Conservation (phyloP, 2,888 invertebrate genomes). For the Chromoteleia sp. region DNA sequence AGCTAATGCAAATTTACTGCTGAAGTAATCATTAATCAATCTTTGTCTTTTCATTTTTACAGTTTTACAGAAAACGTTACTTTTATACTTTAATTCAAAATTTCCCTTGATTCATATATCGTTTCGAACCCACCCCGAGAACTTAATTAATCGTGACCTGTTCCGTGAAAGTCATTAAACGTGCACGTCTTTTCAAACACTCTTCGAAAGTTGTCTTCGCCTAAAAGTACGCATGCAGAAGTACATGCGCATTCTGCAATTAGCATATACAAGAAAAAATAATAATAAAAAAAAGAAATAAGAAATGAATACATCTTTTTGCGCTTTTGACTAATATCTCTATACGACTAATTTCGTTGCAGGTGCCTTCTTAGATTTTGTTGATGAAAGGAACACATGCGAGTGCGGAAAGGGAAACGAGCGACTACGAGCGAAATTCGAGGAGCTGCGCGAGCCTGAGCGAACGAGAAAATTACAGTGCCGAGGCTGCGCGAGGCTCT, state of each 20-base stretch:
- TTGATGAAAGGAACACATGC: conserved; percentile 76
- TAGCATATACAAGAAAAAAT: background rate
- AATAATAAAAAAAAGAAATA: background rate
- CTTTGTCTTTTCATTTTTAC: no score
- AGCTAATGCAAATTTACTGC: no score
- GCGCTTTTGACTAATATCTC: conserved; percentile 45
- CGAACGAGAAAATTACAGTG: conserved; percentile 76
- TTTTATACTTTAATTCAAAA: conserved; percentile 13
- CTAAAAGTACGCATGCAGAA: conserved; percentile 27
- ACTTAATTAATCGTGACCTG: conserved; percentile 16
- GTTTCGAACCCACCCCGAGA: background rate
- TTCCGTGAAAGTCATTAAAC: conserved; percentile 24
- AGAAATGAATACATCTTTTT: conserved; percentile 18
- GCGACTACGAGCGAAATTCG: conserved; percentile 61
- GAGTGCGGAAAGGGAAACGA: conserved; percentile 71
- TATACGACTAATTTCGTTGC: conserved; percentile 55
- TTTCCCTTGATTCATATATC: conserved; percentile 18
- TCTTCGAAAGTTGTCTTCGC: conserved; percentile 23
- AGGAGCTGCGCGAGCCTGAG: conserved; percentile 75
- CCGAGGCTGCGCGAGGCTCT: conserved; percentile 76
- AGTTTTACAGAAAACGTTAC: no score
- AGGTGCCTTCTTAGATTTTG: conserved; percentile 78
- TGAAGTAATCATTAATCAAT: no score
- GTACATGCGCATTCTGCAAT: conserved; percentile 9
- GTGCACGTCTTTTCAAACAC: conserved; percentile 36